Percentiles rank a stretch among this genome's conserved stretches.
These are phyloP conservation scores for Parazoanthus darwini DNA, from an alignment of 92 coral and sea anemone species.

Conservation along the genomic window DNA sequence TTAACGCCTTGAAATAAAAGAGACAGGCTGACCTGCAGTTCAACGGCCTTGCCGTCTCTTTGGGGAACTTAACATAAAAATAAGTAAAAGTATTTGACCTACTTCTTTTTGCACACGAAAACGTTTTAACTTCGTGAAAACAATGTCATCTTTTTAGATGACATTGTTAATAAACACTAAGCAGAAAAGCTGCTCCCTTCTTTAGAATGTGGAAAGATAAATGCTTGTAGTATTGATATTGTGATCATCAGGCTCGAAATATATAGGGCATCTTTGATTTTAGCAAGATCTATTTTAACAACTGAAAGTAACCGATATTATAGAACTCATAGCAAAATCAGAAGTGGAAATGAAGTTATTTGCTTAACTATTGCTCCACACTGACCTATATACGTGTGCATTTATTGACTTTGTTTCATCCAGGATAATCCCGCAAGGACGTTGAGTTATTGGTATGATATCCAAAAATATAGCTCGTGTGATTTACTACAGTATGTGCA, in stretches of 20 bases:
- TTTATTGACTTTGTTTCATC: no score
- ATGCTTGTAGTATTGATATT: no score
- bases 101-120: not conserved
- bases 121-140: not conserved
- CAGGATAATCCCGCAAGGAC: not conserved
- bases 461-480: not conserved
- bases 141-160: not conserved
- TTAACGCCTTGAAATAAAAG: not conserved
- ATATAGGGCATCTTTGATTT: no score
- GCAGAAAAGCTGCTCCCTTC: no score
- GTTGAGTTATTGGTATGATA: no score
- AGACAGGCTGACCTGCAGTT: not conserved
- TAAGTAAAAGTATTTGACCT: not conserved
- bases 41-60: not conserved
- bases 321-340: not conserved
- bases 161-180: no score
- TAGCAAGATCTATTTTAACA: not conserved
- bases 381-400: no score
- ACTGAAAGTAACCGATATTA: not conserved
- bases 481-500: not conserved
- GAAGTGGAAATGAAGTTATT: no score
- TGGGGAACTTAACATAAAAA: not conserved
- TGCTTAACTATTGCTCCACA: no score
- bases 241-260: no score
- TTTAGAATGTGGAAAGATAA: no score